phyloP scores from a whole-genome alignment of 2,888 invertebrate species.

The Lordiphosa andalusiaca region DNA sequence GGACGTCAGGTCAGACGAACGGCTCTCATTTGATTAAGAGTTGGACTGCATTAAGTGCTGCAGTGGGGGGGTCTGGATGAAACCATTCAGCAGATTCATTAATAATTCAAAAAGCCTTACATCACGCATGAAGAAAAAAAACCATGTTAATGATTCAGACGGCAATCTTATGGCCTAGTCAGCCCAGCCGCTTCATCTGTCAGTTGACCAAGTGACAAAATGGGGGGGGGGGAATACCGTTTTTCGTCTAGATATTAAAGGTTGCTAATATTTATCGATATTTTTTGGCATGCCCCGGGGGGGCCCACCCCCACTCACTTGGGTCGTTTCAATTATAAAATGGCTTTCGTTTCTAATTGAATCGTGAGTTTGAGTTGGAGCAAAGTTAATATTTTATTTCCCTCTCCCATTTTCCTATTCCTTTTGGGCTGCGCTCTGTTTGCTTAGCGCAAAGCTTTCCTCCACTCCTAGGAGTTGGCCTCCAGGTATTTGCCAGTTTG shows the following conservation, averaged over 20 bases:
- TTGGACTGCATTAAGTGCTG: conserved; percentile 48
- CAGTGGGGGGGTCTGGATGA: conserved; percentile 19
- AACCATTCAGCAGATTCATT: conserved; percentile 70
- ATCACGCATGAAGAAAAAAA: no score
- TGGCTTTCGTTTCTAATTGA: conserved; percentile 76
- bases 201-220: conserved; percentile 64
- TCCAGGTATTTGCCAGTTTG: conserved; percentile 1
- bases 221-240: no score
- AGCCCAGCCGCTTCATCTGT: conserved; percentile 39
- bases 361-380: conserved; percentile 57
- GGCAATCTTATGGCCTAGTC: background rate
- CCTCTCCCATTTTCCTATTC: conserved; percentile 40
- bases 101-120: conserved; percentile 77
- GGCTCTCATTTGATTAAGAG: conserved; percentile 3
- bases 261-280: conserved; percentile 56
- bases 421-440: conserved; percentile 34
- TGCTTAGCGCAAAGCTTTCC: conserved; percentile 40
- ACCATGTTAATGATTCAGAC: conserved; percentile 55
- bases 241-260: no score
- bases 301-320: conserved; percentile 12
- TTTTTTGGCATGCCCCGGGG: conserved; percentile 28
- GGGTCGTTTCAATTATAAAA: conserved; percentile 74
- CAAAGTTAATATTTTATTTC: conserved; percentile 71
- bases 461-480: conserved; percentile 42
- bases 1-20: conserved; percentile 7